Evolutionary conservation across 2,797 vertebrate species (phyloP), one percentile per base, ranked within the genome.

Genomic region (Pangasius djambal): DNA sequence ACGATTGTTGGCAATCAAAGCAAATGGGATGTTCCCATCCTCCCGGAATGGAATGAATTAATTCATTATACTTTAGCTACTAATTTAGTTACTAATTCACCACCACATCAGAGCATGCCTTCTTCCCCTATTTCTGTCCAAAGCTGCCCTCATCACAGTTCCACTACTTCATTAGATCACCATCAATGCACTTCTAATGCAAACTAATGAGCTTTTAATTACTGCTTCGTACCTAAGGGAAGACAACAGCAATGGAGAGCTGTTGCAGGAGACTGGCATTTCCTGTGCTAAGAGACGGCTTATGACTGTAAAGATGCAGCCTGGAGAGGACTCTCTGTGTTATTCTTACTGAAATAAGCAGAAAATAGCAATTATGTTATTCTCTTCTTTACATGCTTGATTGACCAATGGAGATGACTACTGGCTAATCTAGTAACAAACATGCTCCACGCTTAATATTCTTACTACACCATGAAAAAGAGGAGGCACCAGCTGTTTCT

Each of bases 201-300:
- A 83, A 83, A 65, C 83, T 70, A 85, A 86, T 44, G 25, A 86
- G 69, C 1, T 86, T 86, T 86, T 86, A 75, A 86, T 86, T 74
- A 74, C 34, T 86, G 69, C 31, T n/a, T 20, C 2, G 0, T 18
- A 57, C 67, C 84, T 74, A 18, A 57, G 31, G 69, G 52, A 34
- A 40, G 20, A 75, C 52, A 59, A 15, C 69, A 86, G 69, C 20
- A 1, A 34, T 40, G 50, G 69, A 40, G 69, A 74, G 34, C 31
- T 86, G 85, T 2, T 61, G 2, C 85, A 28, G 34, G 85, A 86
- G 22, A 10, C 25, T 4, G 6, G 7, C 13, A 6, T 18, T 86
- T 59, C 25, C 12, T 2, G 1, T 40, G 40, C 22, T n/a, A 50
- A 48, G 37, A 48, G 59, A 55, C 20, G 5, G 28, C n/a, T 85